Percentiles rank a stretch among this genome's conserved stretches.
These are phyloP conservation scores for Phengaris alcon DNA, from an alignment of 2,888 invertebrate genomes.

Conservation along the genomic window DNA sequence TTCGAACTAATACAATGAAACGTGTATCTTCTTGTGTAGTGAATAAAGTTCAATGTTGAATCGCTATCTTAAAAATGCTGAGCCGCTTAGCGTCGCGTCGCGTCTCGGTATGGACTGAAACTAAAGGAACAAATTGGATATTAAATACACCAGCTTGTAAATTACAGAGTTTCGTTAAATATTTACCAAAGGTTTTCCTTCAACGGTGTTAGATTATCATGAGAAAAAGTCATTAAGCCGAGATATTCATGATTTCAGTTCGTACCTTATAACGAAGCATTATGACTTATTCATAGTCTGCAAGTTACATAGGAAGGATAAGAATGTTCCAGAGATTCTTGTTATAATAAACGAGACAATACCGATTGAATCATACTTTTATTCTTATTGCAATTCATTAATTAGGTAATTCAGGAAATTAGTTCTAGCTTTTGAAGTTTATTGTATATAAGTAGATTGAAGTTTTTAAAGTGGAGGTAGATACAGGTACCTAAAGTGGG, in stretches of 20 bases:
- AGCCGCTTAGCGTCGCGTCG: too few species aligned
- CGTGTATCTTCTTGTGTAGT: too few species aligned
- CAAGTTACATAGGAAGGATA: slow-evolving; percentile 62
- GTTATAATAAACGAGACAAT: slow-evolving; percentile 68
- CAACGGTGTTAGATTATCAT: slow-evolving; percentile 30
- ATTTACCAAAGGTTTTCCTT: slow-evolving; percentile 16
- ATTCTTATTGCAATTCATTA: background rate
- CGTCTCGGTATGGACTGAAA: too few species aligned
- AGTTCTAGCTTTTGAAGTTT: background rate
- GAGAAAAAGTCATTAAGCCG: slow-evolving; percentile 31
- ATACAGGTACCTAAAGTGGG: too few species aligned
- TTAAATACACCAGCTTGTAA: background rate
- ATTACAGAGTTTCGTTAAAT: background rate
- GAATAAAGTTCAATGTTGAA: too few species aligned
- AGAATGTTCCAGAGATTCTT: slow-evolving; percentile 53
- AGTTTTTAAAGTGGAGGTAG: background rate
- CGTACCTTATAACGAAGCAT: slow-evolving; percentile 69
- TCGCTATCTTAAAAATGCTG: too few species aligned
- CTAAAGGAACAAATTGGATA: background rate
- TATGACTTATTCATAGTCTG: slow-evolving; percentile 73
- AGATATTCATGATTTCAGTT: slow-evolving; percentile 57
- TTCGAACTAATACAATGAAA: too few species aligned
- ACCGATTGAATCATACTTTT: slow-evolving; percentile 46
- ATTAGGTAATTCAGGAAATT: background rate
- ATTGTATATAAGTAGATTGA: too few species aligned